phyloP scores from a whole-genome alignment of 2,797 vertebrate species.

The Arnoldichthys spilopterus region DNA sequence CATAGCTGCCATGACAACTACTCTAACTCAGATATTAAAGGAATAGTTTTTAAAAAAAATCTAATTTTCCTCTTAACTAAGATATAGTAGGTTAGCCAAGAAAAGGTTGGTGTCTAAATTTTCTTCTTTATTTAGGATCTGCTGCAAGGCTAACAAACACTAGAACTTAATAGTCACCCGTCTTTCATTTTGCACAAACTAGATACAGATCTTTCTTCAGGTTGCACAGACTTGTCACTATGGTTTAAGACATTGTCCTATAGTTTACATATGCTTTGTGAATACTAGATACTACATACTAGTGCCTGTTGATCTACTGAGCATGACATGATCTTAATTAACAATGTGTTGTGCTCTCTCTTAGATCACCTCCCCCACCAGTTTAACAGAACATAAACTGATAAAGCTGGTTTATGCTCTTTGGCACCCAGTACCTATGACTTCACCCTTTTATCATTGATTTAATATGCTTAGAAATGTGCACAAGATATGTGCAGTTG shows the following conservation, averaged over 20 bases:
- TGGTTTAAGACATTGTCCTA: too few species aligned
- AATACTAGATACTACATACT: not conserved
- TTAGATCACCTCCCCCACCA: constrained; percentile 16
- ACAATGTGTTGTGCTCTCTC: constrained; percentile 18
- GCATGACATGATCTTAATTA: constrained; percentile 31
- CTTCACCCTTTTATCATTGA: constrained; percentile 59
- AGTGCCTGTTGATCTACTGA: constrained; percentile 21
- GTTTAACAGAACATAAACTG: constrained; percentile 31
- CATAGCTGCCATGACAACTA: constrained; percentile 64
- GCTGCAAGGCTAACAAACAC: too few species aligned
- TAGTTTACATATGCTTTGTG: not conserved
- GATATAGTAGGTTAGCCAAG: too few species aligned
- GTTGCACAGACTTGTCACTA: too few species aligned
- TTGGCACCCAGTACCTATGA: constrained; percentile 48
- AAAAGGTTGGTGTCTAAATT: too few species aligned
- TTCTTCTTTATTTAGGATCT: too few species aligned
- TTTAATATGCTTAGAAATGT: constrained; percentile 60
- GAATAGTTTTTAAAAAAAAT: too few species aligned
- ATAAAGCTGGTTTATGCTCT: constrained; percentile 10
- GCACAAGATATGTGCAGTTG: constrained; percentile 36
- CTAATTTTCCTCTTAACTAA: too few species aligned
- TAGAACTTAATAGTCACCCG: too few species aligned
- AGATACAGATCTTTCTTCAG: too few species aligned
- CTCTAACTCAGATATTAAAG: constrained; percentile 50
- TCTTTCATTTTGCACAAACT: too few species aligned